Conservation (phyloP, 2,888 invertebrate species). For the Thereva unica region DNA sequence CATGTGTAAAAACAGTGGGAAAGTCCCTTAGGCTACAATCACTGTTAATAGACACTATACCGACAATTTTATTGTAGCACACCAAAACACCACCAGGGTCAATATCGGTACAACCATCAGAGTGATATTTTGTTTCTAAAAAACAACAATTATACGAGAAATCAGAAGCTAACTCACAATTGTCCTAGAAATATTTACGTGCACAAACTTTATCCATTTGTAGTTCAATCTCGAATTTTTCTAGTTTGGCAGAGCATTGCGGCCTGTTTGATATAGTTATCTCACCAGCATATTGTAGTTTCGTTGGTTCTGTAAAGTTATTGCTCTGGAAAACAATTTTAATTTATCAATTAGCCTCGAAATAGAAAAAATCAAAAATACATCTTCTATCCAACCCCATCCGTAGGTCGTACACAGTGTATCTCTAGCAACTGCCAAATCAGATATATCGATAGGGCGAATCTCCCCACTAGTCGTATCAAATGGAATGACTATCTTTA, state of each 20-base stretch:
- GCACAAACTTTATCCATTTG: constrained; percentile 20
- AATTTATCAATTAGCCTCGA: not conserved
- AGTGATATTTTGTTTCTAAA: constrained; percentile 7
- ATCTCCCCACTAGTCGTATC: constrained; percentile 25
- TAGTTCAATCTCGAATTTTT: constrained; percentile 17
- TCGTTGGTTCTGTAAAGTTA: not conserved
- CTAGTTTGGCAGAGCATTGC: constrained; percentile 14
- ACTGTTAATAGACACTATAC: constrained; percentile 13
- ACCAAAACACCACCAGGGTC: constrained; percentile 21
- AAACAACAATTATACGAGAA: not conserved
- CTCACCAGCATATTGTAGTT: constrained; percentile 1
- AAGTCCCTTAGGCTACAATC: constrained; percentile 15
- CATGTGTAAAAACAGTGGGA: constrained; percentile 23
- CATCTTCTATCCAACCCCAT: constrained; percentile 16
- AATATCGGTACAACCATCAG: constrained; percentile 11
- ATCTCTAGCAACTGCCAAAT: constrained; percentile 6
- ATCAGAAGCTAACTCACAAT: not conserved
- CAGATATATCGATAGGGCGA: constrained; percentile 6
- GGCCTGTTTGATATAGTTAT: constrained; percentile 14
- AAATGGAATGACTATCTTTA: constrained; percentile 20
- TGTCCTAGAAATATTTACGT: constrained; percentile 1
- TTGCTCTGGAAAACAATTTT: not conserved
- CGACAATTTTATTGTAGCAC: constrained; percentile 18
- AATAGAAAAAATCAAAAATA: not conserved
- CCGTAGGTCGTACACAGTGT: constrained; percentile 16